Evolutionary conservation across 2,113 vertebrate genomes (phyloP), one percentile per base, ranked within the genome.

Genomic region (Burhinus oedicnemus): DNA sequence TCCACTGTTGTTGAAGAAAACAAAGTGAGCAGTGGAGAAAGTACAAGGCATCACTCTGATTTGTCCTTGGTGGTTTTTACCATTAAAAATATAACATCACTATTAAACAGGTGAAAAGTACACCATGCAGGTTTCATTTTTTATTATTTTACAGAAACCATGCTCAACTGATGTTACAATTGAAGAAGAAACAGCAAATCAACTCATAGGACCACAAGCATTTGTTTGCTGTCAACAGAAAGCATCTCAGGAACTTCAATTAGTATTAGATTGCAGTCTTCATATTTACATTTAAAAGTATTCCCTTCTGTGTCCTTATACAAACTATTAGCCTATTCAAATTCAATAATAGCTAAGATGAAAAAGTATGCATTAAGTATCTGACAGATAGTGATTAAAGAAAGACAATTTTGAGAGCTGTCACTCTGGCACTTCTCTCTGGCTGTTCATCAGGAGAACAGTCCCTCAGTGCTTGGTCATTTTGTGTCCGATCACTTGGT

Each of bases 201-300:
- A 83, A 16, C n/a, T 61, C 54, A 76, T 23, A 75, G 42, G 29
- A 85, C 32, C 55, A 34, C 3, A 0, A 74, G 29, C 3, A 4
- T 57, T 45, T 47, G 62, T 85, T 69, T 82, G 40, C 15, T 88
- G 70, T 54, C 91, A 94, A 80, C 55, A 85, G 49, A 93, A 89
- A 65, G 61, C 66, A 64, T 87, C 84, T 70, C 29, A 15, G 70
- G 45, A 70, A 86, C 68, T 95, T 83, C 58, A 91, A 22, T 70
- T 83, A 88, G 26, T 66, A 70, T 36, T 86, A 66, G 42, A 88
- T 57, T 83, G 47, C 44, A 83, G 60, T 80, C 60, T 86, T 90
- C 77, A 68, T 87, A 80, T 96, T 96, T 93, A 87, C 94, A 92
- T 90, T 93, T 92, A 71, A 78, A 87, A 75, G 75, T 86, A 87